Evolutionary conservation across 35 echinoderm and acorn worm species (phyloP).

Genomic region (Amphiura filiformis): DNA sequence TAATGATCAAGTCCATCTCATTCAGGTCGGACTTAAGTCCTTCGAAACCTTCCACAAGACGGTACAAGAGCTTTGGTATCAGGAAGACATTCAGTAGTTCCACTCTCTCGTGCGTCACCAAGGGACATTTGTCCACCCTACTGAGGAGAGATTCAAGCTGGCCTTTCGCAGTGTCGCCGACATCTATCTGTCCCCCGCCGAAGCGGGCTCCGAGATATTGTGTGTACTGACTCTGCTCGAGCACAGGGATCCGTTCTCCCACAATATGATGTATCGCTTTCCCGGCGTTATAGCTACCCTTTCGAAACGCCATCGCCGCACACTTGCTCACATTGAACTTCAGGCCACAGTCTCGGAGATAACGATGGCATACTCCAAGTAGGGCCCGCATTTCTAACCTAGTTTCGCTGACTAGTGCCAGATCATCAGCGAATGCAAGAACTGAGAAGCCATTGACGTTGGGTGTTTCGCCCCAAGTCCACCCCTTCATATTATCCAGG

Average conservation of each 20-base stretch:
- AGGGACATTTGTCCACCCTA: neutral
- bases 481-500: neutral
- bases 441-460: neutral
- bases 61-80: neutral
- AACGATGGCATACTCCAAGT: no score
- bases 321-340: no score
- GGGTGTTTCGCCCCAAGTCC: neutral
- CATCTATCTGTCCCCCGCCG: neutral
- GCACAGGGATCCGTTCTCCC: neutral
- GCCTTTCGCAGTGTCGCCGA: neutral
- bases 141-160: neutral
- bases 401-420: neutral
- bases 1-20: neutral
- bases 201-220: neutral
- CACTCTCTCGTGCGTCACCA: neutral
- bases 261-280: neutral
- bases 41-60: neutral
- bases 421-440: neutral
- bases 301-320: no score
- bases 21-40: neutral
- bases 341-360: no score
- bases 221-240: neutral
- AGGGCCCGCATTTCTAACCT: no score
- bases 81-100: neutral
- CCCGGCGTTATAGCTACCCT: neutral